Evolutionary conservation across 2,888 invertebrate species (phyloP).

Genomic region (Palloptera scutellata): DNA sequence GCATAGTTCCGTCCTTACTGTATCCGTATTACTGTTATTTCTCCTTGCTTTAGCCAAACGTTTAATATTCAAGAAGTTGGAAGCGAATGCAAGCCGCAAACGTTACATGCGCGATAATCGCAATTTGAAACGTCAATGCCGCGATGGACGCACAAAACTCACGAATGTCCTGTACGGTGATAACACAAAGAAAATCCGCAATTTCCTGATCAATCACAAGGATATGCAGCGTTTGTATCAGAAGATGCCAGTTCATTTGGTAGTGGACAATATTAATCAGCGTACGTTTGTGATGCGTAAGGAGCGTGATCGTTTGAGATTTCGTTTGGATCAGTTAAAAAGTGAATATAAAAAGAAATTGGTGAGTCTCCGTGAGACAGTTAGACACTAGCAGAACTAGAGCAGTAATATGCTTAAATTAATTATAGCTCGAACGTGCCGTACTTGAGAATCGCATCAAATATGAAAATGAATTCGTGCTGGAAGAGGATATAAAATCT

Average conservation of each 20-base stretch:
- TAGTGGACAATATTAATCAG: conserved; percentile 61
- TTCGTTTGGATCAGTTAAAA: conserved; percentile 49
- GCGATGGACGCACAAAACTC: conserved; percentile 55
- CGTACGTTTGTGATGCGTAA: conserved; percentile 61
- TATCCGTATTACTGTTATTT: background rate
- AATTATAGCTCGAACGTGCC: conserved; percentile 49
- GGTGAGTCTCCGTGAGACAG: conserved; percentile 39
- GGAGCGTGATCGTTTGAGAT: conserved; percentile 57
- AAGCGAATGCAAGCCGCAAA: conserved; percentile 51
- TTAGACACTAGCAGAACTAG: no score
- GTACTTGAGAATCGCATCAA: conserved; percentile 57
- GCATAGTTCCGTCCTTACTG: background rate
- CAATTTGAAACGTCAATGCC: conserved; percentile 53
- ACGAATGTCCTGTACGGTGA: conserved; percentile 52
- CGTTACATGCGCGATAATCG: conserved; percentile 39
- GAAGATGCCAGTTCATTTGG: conserved; percentile 57
- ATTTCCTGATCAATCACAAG: conserved; percentile 56
- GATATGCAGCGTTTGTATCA: conserved; percentile 60
- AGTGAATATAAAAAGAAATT: conserved; percentile 49
- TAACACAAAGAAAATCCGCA: conserved; percentile 53
- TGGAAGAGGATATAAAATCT: conserved; percentile 55
- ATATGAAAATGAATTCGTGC: conserved; percentile 54
- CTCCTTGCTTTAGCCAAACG: conserved; percentile 48
- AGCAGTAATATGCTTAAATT: no score
- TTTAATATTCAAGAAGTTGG: conserved; percentile 48